These are phyloP conservation scores for Colius striatus DNA, from an alignment of 2,113 vertebrate species.

Conservation along the genomic window DNA sequence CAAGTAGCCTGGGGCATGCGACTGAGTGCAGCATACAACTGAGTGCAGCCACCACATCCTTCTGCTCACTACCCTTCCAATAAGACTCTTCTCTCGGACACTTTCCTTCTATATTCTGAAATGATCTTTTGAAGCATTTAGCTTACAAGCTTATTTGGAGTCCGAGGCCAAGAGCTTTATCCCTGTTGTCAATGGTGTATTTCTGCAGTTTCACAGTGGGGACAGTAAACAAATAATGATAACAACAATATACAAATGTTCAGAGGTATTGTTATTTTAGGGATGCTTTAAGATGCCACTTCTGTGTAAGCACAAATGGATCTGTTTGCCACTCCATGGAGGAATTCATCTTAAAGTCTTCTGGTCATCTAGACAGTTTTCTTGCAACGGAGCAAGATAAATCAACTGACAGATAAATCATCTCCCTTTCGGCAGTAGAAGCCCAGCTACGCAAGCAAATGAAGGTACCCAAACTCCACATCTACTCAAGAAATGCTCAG, in stretches of 20 bases:
- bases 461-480: neutral
- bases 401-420: constrained; percentile 39
- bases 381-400: neutral
- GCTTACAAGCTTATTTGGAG: neutral
- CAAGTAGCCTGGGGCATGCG: neutral
- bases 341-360: neutral
- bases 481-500: neutral
- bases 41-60: neutral
- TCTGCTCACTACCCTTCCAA: neutral
- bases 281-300: neutral
- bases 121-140: neutral
- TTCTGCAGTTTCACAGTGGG: neutral
- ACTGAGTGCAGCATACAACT: neutral
- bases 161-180: neutral
- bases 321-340: neutral
- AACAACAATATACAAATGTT: accelerated
- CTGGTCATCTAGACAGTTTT: neutral
- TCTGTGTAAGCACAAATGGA: neutral
- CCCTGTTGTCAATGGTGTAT: neutral
- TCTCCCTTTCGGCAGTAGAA: neutral
- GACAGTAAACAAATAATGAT: neutral
- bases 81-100: neutral
- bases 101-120: neutral
- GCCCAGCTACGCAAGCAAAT: constrained; percentile 24
- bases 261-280: neutral